These are phyloP conservation scores for Eledona agricola DNA, from an alignment of 2,888 invertebrate genomes.

Conservation along the genomic window DNA sequence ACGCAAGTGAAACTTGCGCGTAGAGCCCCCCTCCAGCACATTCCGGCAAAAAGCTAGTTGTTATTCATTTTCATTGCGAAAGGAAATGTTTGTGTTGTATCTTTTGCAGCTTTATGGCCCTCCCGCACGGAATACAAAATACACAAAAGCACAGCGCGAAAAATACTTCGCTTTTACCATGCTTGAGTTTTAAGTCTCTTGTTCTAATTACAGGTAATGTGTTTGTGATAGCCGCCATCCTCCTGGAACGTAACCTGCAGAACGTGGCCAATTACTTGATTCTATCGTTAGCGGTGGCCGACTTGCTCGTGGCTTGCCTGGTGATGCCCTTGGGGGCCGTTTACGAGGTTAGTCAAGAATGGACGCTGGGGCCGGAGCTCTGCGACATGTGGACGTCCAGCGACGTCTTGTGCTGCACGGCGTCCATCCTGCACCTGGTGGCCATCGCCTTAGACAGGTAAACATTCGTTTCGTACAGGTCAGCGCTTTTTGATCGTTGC, in stretches of 20 bases:
- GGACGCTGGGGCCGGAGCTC: conserved; percentile 85
- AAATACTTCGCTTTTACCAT: too few species aligned
- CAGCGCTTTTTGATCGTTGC: conserved; percentile 14
- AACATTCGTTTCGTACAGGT: conserved; percentile 37
- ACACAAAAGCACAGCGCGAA: background rate
- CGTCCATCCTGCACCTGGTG: conserved; percentile 82
- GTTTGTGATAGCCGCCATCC: conserved; percentile 92
- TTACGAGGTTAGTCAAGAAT: conserved; percentile 78
- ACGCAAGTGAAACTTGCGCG: background rate
- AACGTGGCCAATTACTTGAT: conserved; percentile 92
- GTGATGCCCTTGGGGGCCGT: conserved; percentile 82
- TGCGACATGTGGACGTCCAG: conserved; percentile 96
- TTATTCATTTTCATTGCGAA: conserved; percentile 25
- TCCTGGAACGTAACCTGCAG: conserved; percentile 85
- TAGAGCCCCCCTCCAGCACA: conserved; percentile 2
- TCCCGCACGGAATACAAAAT: conserved; percentile 21
- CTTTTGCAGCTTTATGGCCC: conserved; percentile 16
- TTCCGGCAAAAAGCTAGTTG: conserved; percentile 17
- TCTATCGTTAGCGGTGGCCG: conserved; percentile 89
- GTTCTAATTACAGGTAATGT: conserved; percentile 78
- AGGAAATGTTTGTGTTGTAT: conserved; percentile 24
- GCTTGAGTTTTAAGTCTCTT: too few species aligned
- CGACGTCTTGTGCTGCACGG: conserved; percentile 91
- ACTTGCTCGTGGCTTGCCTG: conserved; percentile 86
- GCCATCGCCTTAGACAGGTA: conserved; percentile 85